Base-by-base conservation (phyloP, 2,888 invertebrate genomes). In the Eumerus sabulonum region DNA sequence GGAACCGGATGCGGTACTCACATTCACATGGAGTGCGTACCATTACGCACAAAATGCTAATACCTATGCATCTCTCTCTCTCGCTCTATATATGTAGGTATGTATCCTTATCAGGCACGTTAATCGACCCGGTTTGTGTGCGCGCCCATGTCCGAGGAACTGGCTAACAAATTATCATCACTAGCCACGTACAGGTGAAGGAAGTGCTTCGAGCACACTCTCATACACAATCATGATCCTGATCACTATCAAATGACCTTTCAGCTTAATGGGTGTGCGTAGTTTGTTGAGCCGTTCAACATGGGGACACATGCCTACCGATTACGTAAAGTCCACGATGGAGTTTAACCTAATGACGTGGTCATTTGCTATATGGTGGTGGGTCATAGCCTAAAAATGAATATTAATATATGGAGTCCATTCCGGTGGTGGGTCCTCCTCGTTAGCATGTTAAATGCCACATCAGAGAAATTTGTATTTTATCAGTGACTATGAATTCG, bases 1-100 rank as follows among this genome's bases (percentile, higher is more conserved):
- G 68, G 2, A 54, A 64, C 68, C 73, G 79, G 79, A 79, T 68
- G 56, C 50, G 62, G 63, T 68, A 68, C 63, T 64, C 74, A 79
- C 79, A 79, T 79, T 79, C 79, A 79, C 74, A 79, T 79, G 74
- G 54, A 79, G 59, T 79, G 59, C 67, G 79, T 79, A 79, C 27
- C 27, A 27, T 74, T 79, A 74, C 73, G 77, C 68, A 68, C 47
- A 27, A 38, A 16, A 40, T 27, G 27, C 27, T 27, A 27, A 27
- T 27, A 27, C 27, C 56, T 38, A 36, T 40, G 56, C 62, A 53
- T 77, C 67, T 67, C 77, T 79, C 74, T 63, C 74, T 74, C 54
- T 9, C 19, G 38, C n/a, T n/a, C n/a, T n/a, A n/a, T n/a, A n/a
- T n/a, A n/a, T n/a, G n/a, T n/a, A n/a, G n/a, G n/a, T n/a, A n/a